Percentiles rank a stretch among this genome's conserved stretches.
These are phyloP conservation scores for Holacanthus passer DNA, from an alignment of 2,113 vertebrate genomes.

Conservation along the genomic window DNA sequence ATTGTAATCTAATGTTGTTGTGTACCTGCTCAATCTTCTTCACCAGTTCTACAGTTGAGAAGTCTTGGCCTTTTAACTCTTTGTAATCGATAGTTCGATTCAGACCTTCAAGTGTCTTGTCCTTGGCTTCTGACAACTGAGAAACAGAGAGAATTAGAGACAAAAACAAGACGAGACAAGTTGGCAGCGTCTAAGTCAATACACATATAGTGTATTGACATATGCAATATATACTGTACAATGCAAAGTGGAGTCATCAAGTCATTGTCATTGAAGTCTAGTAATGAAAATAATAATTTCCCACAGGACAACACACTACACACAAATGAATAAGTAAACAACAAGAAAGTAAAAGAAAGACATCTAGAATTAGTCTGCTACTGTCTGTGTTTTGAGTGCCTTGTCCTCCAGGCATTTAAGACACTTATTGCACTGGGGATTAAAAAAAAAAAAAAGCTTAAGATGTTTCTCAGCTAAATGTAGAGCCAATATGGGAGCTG, in stretches of 20 bases:
- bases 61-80: slow-evolving; percentile 86
- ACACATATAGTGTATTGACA: neutral
- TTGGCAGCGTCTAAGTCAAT: neutral
- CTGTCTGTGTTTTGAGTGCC: slow-evolving; percentile 15
- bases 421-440: slow-evolving; percentile 40
- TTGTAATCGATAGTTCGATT: slow-evolving; percentile 71
- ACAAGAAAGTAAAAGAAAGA: slow-evolving; percentile 21
- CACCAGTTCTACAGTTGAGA: slow-evolving; percentile 84
- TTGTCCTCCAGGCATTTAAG: slow-evolving; percentile 31
- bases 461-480: slow-evolving; percentile 44
- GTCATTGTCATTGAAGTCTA: neutral
- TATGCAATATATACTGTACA: neutral
- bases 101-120: slow-evolving; percentile 81
- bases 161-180: neutral
- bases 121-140: slow-evolving; percentile 90
- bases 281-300: slow-evolving; percentile 31
- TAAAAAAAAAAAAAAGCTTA: slow-evolving; percentile 8
- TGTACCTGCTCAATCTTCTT: slow-evolving; percentile 89
- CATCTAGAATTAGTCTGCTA: slow-evolving; percentile 13
- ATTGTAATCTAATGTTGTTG: slow-evolving; percentile 17
- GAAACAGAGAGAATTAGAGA: slow-evolving; percentile 14
- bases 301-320: slow-evolving; percentile 19
- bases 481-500: slow-evolving; percentile 25
- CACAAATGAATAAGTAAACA: slow-evolving; percentile 35
- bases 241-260: neutral